Evolutionary conservation across 92 coral and sea anemone species (phyloP).

Genomic region (Porites divaricata): DNA sequence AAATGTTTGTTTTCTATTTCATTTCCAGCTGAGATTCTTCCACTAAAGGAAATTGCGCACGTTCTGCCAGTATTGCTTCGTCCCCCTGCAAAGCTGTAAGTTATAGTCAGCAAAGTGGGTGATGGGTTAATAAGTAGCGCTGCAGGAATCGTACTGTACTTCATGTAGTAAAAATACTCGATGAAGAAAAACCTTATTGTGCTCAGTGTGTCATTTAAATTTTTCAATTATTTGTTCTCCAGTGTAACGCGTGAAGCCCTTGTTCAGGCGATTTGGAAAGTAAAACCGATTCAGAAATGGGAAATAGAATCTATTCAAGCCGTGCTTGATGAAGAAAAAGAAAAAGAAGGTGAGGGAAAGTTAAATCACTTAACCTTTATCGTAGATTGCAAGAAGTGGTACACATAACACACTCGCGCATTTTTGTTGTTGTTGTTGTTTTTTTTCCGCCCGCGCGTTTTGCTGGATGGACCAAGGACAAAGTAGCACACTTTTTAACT

Average conservation of each 20-base stretch:
- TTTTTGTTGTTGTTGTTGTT: too few species aligned
- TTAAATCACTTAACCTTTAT: too few species aligned
- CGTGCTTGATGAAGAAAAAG: conserved; percentile 81
- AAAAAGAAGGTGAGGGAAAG: conserved; percentile 34
- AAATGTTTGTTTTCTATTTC: not conserved
- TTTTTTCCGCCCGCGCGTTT: too few species aligned
- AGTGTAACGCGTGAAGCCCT: conserved; percentile 66
- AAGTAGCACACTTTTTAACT: not conserved
- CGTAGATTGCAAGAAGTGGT: too few species aligned
- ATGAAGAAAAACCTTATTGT: not conserved
- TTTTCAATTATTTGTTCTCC: not conserved
- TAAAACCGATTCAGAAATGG: conserved; percentile 71
- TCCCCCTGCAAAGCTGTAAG: conserved; percentile 85
- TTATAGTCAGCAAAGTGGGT: not conserved
- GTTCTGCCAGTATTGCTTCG: conserved; percentile 86
- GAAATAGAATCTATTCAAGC: conserved; percentile 90
- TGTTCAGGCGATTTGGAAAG: conserved; percentile 74
- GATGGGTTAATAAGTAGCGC: not conserved
- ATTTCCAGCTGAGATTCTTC: conserved; percentile 69
- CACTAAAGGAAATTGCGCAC: conserved; percentile 69
- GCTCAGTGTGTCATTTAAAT: not conserved
- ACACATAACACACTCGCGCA: too few species aligned
- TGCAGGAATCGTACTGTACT: too few species aligned
- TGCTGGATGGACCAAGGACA: too few species aligned
- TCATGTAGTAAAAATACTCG: too few species aligned